A percentile compares a stretch with the other conserved stretches of the same genome.
phyloP scores from a whole-genome alignment of 2,113 vertebrate species.

The Scalopus aquaticus region DNA sequence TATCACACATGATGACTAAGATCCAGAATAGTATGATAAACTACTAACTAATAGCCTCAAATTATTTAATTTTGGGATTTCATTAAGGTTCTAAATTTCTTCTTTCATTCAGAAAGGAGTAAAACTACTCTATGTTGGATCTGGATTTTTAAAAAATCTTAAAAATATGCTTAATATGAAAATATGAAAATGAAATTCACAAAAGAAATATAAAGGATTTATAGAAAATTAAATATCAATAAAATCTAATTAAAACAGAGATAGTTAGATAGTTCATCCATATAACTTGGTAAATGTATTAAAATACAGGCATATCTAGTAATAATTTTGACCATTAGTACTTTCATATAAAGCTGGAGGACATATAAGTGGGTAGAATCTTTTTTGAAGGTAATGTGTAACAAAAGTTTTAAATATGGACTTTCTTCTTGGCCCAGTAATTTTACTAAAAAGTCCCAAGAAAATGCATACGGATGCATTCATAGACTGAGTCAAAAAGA shows the following conservation, averaged over 20 bases:
- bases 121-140: background rate
- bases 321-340: background rate
- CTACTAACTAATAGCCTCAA: conserved; percentile 4
- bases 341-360: background rate
- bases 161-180: conserved; percentile 40
- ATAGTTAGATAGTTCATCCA: background rate
- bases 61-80: background rate
- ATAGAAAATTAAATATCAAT: conserved; percentile 9
- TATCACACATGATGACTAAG: background rate
- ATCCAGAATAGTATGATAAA: background rate
- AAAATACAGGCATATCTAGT: background rate
- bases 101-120: background rate
- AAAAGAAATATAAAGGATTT: background rate
- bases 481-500: background rate
- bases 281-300: background rate
- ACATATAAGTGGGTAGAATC: background rate
- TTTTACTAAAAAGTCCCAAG: background rate
- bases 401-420: background rate
- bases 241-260: conserved; percentile 18
- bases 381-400: background rate
- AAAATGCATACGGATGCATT: background rate
- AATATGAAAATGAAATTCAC: conserved; percentile 11
- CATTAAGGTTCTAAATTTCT: background rate
- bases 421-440: background rate
- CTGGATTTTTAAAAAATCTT: background rate